A percentile compares a stretch with the other conserved stretches of the same genome.
These are phyloP conservation scores for Batillaria attramentaria DNA, from an alignment of 1,140 invertebrate species.

Conservation along the genomic window DNA sequence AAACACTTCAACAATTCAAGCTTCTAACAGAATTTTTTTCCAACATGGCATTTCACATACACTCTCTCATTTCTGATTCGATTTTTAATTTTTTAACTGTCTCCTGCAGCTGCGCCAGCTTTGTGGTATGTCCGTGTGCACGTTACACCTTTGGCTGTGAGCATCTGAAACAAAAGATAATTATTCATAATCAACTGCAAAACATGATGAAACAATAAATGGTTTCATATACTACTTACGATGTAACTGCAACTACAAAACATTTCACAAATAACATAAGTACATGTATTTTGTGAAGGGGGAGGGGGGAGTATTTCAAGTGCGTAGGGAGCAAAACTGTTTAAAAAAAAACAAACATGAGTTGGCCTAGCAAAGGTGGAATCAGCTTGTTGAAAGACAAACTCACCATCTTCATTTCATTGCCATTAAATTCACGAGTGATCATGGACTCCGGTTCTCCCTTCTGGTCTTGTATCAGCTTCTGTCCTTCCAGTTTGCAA, in stretches of 20 bases:
- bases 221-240: background rate
- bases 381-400: background rate
- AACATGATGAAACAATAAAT: background rate
- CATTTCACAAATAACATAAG: background rate
- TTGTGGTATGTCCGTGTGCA: slow-evolving; percentile 20
- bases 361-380: background rate
- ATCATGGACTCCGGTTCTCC: slow-evolving; percentile 46
- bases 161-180: slow-evolving; percentile 26
- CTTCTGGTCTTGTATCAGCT: slow-evolving; percentile 51
- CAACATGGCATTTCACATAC: background rate
- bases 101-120: background rate
- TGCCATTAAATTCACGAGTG: slow-evolving; percentile 47
- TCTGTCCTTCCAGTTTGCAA: slow-evolving; percentile 46
- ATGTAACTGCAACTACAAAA: background rate
- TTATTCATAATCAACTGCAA: background rate
- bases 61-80: background rate
- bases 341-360: background rate
- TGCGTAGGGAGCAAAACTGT: background rate
- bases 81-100: too few species aligned
- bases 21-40: background rate
- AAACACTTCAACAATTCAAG: background rate
- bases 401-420: slow-evolving; percentile 54
- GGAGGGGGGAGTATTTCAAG: background rate
- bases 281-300: background rate
- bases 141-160: slow-evolving; percentile 31